phyloP scores from a whole-genome alignment of 2,113 vertebrate genomes.

The Cercopithecus mona region DNA sequence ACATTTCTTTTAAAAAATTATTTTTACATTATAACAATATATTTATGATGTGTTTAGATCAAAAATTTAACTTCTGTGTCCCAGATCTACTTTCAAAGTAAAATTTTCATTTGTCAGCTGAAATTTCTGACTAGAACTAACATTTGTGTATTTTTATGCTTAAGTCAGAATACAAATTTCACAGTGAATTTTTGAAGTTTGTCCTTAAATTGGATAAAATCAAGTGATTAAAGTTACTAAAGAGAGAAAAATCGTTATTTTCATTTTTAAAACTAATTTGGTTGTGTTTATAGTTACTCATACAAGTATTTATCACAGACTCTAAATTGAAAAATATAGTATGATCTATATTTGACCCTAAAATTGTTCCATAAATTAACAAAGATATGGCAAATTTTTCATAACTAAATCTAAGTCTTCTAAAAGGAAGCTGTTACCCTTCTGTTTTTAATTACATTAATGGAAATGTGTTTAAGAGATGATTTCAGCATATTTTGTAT shows the following conservation, averaged over 20 bases:
- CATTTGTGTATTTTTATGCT: conserved; percentile 50
- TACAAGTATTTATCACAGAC: background rate
- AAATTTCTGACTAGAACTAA: conserved; percentile 52
- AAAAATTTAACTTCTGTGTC: conserved; percentile 42
- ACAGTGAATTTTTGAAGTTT: conserved; percentile 37
- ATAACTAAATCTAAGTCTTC: conserved; percentile 56
- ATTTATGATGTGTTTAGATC: conserved; percentile 37
- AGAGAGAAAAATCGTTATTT: conserved; percentile 28
- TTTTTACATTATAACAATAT: conserved; percentile 65
- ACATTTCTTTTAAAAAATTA: conserved; percentile 53
- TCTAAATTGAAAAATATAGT: conserved; percentile 29
- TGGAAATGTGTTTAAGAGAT: conserved; percentile 76
- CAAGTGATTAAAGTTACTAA: conserved; percentile 35
- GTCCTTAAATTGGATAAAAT: conserved; percentile 42
- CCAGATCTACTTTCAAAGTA: conserved; percentile 11
- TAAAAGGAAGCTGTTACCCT: conserved; percentile 68
- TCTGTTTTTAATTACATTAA: conserved; percentile 75
- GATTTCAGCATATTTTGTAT: conserved; percentile 76
- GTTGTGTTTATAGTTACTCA: conserved; percentile 41
- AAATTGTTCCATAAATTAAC: conserved; percentile 30
- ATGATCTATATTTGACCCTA: conserved; percentile 12
- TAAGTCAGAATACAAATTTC: conserved; percentile 38
- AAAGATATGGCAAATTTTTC: conserved; percentile 58
- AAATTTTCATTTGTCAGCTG: conserved; percentile 25
- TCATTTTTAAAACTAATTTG: background rate